Evolutionary conservation across 2,113 vertebrate species (phyloP), one percentile per base, ranked within the genome.

Genomic region (Puffinus mauretanicus): DNA sequence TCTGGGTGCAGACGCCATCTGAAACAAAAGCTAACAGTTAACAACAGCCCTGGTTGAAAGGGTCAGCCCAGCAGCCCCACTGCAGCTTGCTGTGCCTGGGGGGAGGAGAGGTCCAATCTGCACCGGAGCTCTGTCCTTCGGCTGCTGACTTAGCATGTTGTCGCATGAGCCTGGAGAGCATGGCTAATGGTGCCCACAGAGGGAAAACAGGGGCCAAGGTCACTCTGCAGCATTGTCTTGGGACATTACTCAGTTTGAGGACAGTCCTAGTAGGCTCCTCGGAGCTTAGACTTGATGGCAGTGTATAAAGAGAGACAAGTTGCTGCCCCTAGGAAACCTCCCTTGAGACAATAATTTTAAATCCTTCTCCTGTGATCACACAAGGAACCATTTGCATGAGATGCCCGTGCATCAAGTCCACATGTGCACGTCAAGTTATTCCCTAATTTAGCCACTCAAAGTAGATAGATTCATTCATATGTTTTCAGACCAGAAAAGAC

Each of bases 1-100:
- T 77, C 40, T 6, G 86, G 71, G 65, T 7, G 15, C 70, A 58
- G 46, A 27, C 0, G 2, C 34, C 51, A 73, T 3, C 91, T 90
- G 95, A 87, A 97, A 94, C 19, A 52, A 89, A 93, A 89, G 65
- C 27, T 22, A 75, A 61, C 13, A 79, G 80, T 94, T 73, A 82
- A 16, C 24, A 51, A 10, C 19, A 72, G 86, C 8, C 22, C 71
- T 32, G 3, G 15, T 15, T 29, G 81, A 36, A 57, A 10, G 58
- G 34, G 36, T 17, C 65, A 62, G 66, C 34, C 72, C 60, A 36
- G 42, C 65, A 36, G 69, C 40, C 38, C 22, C 8, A 34, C 16
- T 0, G 0, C 44, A 17, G 58, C 42, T n/a, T 16, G 51, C 82
- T 29, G 72, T 34, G 94, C 65, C 71, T 6, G 47, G 7, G 42